phyloP scores from a whole-genome alignment of 2,888 invertebrate genomes.

The Papilio demoleus region DNA sequence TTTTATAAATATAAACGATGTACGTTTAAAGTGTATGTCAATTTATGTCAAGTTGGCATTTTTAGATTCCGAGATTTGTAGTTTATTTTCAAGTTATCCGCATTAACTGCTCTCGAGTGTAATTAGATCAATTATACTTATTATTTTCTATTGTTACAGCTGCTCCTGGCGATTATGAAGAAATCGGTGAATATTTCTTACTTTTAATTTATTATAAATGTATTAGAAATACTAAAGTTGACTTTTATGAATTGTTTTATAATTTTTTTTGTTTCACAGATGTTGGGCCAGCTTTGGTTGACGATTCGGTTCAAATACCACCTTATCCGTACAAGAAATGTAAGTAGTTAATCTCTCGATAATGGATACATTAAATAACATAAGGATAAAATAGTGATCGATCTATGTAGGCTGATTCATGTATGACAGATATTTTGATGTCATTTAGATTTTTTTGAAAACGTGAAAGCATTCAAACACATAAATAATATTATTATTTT shows the following conservation, averaged over 20 bases:
- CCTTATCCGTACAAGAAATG: conserved; percentile 33
- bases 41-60: too few relatives aligned
- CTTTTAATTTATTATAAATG: not conserved
- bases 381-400: not conserved
- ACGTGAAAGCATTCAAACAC: too few relatives aligned
- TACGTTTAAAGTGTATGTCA: too few relatives aligned
- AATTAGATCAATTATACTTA: not conserved
- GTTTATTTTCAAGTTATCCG: too few relatives aligned
- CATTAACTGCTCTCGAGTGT: too few relatives aligned
- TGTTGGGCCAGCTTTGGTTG: conserved; percentile 18
- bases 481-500: too few relatives aligned
- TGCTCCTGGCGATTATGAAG: conserved; percentile 18
- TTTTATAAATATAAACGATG: too few relatives aligned
- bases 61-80: too few relatives aligned
- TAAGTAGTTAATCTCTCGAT: conserved; percentile 22
- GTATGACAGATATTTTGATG: not conserved
- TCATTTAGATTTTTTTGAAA: too few relatives aligned
- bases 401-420: not conserved
- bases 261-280: not conserved
- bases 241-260: not conserved
- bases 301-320: not conserved
- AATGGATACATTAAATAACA: not conserved
- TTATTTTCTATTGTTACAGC: conserved; percentile 4
- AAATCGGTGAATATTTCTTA: conserved; percentile 1
- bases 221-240: too few relatives aligned